Percentiles rank a stretch among this genome's conserved stretches.
phyloP scores from a whole-genome alignment of 2,797 vertebrate species.

The Helostoma temminkii region DNA sequence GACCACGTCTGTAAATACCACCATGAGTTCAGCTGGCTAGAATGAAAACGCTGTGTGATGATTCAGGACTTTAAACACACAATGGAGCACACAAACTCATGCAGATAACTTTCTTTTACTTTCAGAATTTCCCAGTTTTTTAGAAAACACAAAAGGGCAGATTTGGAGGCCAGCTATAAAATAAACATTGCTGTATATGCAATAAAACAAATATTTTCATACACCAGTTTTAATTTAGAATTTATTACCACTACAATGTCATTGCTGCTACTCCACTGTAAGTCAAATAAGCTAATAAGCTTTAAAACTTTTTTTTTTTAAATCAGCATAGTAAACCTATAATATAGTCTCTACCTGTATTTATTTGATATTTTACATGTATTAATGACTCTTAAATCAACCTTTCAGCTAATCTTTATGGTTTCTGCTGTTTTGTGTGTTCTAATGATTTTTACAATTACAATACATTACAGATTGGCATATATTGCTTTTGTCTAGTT shows the following conservation, averaged over 20 bases:
- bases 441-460: too few species aligned
- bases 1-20: constrained; percentile 32
- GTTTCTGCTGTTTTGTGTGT: background rate
- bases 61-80: constrained; percentile 32
- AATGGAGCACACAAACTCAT: background rate
- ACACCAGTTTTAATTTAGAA: background rate
- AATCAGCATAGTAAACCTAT: too few species aligned
- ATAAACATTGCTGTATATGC: background rate
- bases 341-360: too few species aligned
- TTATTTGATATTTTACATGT: too few species aligned
- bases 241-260: background rate
- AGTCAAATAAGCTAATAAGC: background rate
- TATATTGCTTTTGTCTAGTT: too few species aligned
- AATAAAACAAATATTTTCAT: background rate
- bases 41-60: constrained; percentile 33
- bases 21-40: constrained; percentile 29
- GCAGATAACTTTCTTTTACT: background rate
- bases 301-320: too few species aligned
- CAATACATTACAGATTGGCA: too few species aligned
- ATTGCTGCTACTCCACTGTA: background rate
- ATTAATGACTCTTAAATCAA: background rate
- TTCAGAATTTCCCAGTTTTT: background rate
- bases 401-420: background rate
- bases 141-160: background rate
- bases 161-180: background rate